A percentile compares a stretch with the other conserved stretches of the same genome.
These are phyloP conservation scores for Meda fulgida DNA, from an alignment of 2,797 vertebrate species.

Conservation along the genomic window DNA sequence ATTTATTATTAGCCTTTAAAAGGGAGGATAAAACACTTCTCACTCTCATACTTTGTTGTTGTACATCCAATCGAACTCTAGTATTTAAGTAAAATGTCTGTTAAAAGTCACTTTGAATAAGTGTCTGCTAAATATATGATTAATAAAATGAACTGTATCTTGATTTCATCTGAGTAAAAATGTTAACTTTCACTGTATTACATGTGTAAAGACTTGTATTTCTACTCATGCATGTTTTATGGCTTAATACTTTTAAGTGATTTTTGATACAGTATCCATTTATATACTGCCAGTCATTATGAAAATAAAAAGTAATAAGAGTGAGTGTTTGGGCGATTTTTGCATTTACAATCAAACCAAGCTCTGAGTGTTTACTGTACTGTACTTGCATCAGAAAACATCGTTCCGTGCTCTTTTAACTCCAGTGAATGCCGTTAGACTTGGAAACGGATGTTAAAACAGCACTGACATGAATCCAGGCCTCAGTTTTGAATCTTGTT, in stretches of 20 bases:
- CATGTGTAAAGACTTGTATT: background rate
- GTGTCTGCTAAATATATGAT: no score
- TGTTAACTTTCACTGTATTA: background rate
- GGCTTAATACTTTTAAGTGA: background rate
- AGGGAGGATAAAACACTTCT: no score
- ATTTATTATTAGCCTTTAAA: no score
- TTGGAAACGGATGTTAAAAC: constrained; percentile 32
- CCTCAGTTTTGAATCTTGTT: background rate
- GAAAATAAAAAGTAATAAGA: background rate
- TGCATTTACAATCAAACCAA: background rate
- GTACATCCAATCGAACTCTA: no score
- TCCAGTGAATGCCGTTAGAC: constrained; percentile 55
- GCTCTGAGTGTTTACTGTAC: constrained; percentile 4
- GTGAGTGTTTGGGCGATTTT: background rate
- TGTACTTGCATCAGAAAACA: constrained; percentile 66
- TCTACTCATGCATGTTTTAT: background rate
- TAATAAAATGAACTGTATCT: no score
- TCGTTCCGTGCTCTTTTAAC: constrained; percentile 56
- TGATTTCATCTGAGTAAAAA: no score
- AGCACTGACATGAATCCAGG: background rate
- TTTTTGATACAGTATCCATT: background rate
- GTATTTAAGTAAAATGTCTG: no score
- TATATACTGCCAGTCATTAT: background rate
- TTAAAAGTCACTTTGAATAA: no score
- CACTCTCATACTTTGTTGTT: no score